Evolutionary conservation across 2,797 vertebrate species (phyloP).

Genomic region (Hippoglossus hippoglossus): DNA sequence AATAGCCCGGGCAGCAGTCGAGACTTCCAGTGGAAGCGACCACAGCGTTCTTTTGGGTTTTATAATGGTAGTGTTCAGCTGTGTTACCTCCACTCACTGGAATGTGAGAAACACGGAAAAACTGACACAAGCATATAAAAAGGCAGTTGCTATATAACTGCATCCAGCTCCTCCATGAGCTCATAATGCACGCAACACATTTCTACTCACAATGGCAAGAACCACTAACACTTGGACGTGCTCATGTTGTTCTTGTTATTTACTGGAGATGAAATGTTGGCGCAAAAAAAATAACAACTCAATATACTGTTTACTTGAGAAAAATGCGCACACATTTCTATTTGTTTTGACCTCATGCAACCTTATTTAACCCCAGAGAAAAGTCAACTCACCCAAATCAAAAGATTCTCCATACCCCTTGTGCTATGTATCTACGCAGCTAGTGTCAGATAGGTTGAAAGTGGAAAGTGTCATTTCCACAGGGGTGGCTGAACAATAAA

Average conservation of each 20-base stretch:
- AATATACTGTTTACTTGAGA: not conserved
- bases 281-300: not conserved
- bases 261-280: constrained; percentile 10
- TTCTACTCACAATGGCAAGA: constrained; percentile 46
- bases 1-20: constrained; percentile 50
- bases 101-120: constrained; percentile 78
- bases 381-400: too few relatives aligned
- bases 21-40: constrained; percentile 64
- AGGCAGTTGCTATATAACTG: constrained; percentile 40
- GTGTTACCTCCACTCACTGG: constrained; percentile 70
- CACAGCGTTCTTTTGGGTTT: constrained; percentile 72
- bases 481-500: not conserved
- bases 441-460: not conserved
- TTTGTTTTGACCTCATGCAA: not conserved
- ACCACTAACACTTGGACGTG: constrained; percentile 22
- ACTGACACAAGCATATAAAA: constrained; percentile 56
- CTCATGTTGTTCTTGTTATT: constrained; percentile 32
- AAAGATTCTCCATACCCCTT: not conserved
- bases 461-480: constrained; percentile 7
- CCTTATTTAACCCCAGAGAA: not conserved
- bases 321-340: not conserved
- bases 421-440: not conserved
- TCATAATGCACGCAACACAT: constrained; percentile 55
- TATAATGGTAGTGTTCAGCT: constrained; percentile 67
- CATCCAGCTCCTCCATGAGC: constrained; percentile 46